Percentiles rank a stretch among this genome's conserved stretches.
Conservation (phyloP, 2,888 invertebrate genomes). For the Netelia melanura region DNA sequence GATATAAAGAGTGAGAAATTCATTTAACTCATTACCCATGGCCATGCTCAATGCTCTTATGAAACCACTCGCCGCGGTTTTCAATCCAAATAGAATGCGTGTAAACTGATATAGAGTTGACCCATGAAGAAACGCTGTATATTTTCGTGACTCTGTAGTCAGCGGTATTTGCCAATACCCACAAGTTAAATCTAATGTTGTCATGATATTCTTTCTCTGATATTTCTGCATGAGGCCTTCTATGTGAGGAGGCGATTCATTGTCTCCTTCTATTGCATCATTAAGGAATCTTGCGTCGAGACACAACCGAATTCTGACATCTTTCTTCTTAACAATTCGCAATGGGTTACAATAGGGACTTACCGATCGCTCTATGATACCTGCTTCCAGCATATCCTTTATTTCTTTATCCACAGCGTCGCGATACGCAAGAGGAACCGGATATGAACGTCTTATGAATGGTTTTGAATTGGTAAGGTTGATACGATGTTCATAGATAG, state of each 20-base stretch:
- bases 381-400: slow-evolving; percentile 71
- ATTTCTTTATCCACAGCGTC: slow-evolving; percentile 71
- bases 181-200: not conserved
- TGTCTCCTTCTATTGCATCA: slow-evolving; percentile 71
- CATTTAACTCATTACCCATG: slow-evolving; percentile 72
- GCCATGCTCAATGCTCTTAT: slow-evolving; percentile 67
- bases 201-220: not conserved
- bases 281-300: slow-evolving; percentile 76
- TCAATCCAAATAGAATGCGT: slow-evolving; percentile 76
- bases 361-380: slow-evolving; percentile 73
- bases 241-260: slow-evolving; percentile 66
- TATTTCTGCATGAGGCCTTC: slow-evolving; percentile 18
- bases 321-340: slow-evolving; percentile 74
- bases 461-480: slow-evolving; percentile 69
- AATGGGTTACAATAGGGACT: slow-evolving; percentile 75
- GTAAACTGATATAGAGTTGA: not conserved
- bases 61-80: slow-evolving; percentile 71
- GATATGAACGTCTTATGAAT: slow-evolving; percentile 72
- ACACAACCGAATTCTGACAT: slow-evolving; percentile 71
- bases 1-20: slow-evolving; percentile 74
- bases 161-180: slow-evolving; percentile 71
- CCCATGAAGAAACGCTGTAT: slow-evolving; percentile 65
- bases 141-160: slow-evolving; percentile 43
- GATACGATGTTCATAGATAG: slow-evolving; percentile 72
- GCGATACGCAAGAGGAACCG: slow-evolving; percentile 73